Conservation (phyloP, 2,888 invertebrate genomes). For the Isotomurus palustris region DNA sequence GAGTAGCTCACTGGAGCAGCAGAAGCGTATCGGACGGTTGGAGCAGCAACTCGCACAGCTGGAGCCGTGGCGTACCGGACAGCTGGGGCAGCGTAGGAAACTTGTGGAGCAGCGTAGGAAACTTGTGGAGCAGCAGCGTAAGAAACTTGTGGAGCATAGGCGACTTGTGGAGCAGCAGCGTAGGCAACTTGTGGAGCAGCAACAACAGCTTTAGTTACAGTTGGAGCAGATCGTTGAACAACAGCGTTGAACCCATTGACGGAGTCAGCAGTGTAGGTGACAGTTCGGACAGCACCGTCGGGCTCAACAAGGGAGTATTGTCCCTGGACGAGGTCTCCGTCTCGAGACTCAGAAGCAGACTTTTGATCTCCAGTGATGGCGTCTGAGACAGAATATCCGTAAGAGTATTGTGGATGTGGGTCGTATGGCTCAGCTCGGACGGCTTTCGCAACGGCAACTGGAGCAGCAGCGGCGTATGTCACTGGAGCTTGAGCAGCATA, state of each 20-base stretch:
- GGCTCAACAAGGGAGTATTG: constrained; percentile 31
- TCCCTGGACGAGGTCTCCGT: constrained; percentile 37
- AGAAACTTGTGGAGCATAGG: background rate
- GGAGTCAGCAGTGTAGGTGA: constrained; percentile 41
- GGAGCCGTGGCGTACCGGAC: too few relatives aligned
- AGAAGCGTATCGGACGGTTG: too few relatives aligned
- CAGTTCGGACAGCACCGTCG: constrained; percentile 32
- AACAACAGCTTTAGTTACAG: constrained; percentile 4
- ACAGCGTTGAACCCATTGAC: constrained; percentile 35
- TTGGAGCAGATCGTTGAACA: constrained; percentile 22
- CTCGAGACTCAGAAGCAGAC: constrained; percentile 26
- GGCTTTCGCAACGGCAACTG: constrained; percentile 16
- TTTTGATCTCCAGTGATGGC: constrained; percentile 37
- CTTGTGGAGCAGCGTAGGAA: background rate
- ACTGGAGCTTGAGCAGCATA: constrained; percentile 12
- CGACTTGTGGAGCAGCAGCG: background rate
- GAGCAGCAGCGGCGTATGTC: constrained; percentile 2
- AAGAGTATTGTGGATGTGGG: constrained; percentile 39
- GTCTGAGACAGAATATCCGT: constrained; percentile 36
- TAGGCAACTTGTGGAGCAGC: background rate
- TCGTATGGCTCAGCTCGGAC: constrained; percentile 31
- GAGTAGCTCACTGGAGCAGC: too few relatives aligned
- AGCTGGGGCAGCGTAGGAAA: background rate
- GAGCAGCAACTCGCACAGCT: too few relatives aligned
- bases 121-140: background rate